Percentiles rank a stretch among this genome's conserved stretches.
phyloP scores from a whole-genome alignment of 2,888 invertebrate genomes.

The Endotricha flammealis region DNA sequence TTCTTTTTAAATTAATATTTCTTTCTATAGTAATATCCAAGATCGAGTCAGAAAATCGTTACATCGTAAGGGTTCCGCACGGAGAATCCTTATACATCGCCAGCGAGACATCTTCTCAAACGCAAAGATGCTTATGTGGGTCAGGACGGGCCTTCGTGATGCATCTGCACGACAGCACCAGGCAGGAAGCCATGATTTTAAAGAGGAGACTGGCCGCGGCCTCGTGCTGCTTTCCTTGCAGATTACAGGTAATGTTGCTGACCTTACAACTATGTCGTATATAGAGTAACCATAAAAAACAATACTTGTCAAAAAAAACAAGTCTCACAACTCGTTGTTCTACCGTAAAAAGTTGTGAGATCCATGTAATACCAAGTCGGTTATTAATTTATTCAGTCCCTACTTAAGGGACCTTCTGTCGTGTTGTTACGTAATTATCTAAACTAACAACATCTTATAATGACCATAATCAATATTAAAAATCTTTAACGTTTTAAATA shows the following conservation, averaged over 20 bases:
- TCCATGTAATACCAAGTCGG: too few species aligned
- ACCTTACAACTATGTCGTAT: slow-evolving; percentile 1
- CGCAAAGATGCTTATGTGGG: slow-evolving; percentile 84
- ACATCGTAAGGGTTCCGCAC: slow-evolving; percentile 83
- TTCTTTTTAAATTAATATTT: background rate
- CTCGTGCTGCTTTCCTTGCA: slow-evolving; percentile 84
- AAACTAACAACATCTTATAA: too few species aligned
- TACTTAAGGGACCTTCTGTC: too few species aligned
- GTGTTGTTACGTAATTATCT: too few species aligned
- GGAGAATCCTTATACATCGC: slow-evolving; percentile 88
- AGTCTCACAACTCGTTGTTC: too few species aligned
- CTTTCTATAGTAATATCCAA: slow-evolving; percentile 73
- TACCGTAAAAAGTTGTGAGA: too few species aligned
- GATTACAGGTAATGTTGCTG: slow-evolving; percentile 77
- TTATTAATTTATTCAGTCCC: too few species aligned
- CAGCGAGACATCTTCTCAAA: slow-evolving; percentile 80
- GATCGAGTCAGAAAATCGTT: slow-evolving; percentile 84
- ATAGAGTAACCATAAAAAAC: too few species aligned
- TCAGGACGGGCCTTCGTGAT: slow-evolving; percentile 85
- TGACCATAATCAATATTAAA: too few species aligned
- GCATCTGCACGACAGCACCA: slow-evolving; percentile 88
- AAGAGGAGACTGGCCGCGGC: slow-evolving; percentile 83
- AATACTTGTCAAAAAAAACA: too few species aligned
- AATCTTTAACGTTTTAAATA: too few species aligned
- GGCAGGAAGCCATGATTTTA: slow-evolving; percentile 88